Base-by-base conservation (phyloP, 2,797 vertebrate species). In the Anguilla megastoma region DNA sequence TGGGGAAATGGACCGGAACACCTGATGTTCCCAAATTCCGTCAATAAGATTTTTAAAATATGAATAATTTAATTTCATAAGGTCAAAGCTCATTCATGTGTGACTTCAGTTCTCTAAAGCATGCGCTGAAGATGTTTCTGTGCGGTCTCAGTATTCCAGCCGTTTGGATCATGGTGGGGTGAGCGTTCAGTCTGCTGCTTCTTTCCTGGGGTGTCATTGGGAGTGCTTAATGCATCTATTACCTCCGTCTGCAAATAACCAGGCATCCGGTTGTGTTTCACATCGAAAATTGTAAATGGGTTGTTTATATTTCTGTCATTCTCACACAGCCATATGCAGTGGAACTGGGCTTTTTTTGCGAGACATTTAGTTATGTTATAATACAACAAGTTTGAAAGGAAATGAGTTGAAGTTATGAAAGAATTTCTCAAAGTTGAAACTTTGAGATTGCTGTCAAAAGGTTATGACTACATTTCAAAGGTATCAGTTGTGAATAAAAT, bases 401-500 rank as follows among this genome's bases (percentile, higher is more conserved):
- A 79, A 79, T 0, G 30, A 2, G 16, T 16, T 45, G 76, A 21
- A 18, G 41, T 27, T 45, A 21, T 5, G 36, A 12, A 21, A 63
- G 12, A 58, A 85, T 69, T 63, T 36, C 54, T 84, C 12, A 10
- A 84, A 66, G 58, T 85, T 79, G 48, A 33, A 41, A 24, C 48
- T 50, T 60, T 16, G 41, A 66, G 50, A 41, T 21, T 52, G 82
- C 30, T 89, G 88, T 91, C 41, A 9, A 50, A 82, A 50, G 41
- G 4, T 50, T 82, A 10, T 82, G 10, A 16, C 88, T 91, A 87
- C 89, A 86, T 91, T 90, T 76, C 41, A 74, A 58, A 86, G 86
- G 71, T 80, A 21, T 63, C 84, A 16, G 76, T 84, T 90, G 88
- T 91, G 89, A 92, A 90, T 91, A 91, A 92, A 89, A 79, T 89